Percentiles rank a stretch among this genome's conserved stretches.
Evolutionary conservation across 2,888 invertebrate species (phyloP).

Genomic region (Dastarcus helophoroides): DNA sequence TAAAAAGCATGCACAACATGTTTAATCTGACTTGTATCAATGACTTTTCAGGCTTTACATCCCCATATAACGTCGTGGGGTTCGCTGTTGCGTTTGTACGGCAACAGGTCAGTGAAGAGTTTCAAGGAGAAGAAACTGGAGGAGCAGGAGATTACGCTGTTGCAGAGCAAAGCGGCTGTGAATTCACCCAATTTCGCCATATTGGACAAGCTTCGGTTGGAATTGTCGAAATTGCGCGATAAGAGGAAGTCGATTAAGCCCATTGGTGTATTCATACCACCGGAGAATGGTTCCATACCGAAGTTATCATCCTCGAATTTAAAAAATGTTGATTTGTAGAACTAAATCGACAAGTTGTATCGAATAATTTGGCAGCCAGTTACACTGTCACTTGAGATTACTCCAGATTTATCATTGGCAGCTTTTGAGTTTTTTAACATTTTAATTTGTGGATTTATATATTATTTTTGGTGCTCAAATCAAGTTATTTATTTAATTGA

Average conservation of each 20-base stretch:
- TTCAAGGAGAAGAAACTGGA: constrained; percentile 87
- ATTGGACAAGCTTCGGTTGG: constrained; percentile 67
- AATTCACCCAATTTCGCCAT: constrained; percentile 90
- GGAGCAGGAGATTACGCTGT: constrained; percentile 82
- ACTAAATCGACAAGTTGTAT: no score
- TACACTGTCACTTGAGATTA: no score
- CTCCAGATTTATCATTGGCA: no score
- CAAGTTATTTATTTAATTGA: no score
- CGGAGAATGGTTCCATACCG: constrained; percentile 50
- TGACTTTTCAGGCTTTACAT: constrained; percentile 66
- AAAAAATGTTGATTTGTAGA: constrained; percentile 66
- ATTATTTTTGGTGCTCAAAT: no score
- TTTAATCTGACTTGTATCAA: no score
- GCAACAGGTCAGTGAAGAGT: constrained; percentile 79
- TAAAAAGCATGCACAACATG: no score
- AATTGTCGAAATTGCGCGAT: constrained; percentile 67
- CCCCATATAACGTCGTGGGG: constrained; percentile 94
- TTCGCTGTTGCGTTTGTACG: constrained; percentile 83
- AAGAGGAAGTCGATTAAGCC: constrained; percentile 42
- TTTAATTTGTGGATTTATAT: no score
- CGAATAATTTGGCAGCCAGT: no score
- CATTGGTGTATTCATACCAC: constrained; percentile 50
- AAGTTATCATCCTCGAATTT: constrained; percentile 64
- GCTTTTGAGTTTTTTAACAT: no score
- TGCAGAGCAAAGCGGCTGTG: constrained; percentile 79